Conservation (phyloP, 2,888 invertebrate genomes). For the Pecten maximus region DNA sequence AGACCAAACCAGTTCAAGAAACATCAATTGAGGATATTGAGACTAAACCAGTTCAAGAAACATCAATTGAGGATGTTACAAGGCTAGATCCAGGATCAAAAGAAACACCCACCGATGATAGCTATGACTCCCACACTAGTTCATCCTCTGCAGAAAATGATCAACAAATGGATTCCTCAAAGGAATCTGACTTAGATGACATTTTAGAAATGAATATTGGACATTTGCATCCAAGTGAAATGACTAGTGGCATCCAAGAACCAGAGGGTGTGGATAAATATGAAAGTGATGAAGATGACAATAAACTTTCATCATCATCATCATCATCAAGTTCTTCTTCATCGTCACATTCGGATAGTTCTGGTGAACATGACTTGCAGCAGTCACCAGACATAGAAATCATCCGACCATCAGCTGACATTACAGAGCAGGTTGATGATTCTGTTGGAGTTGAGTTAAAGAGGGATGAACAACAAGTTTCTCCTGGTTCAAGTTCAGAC, state of each 20-base stretch:
- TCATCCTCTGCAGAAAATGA: constrained; percentile 51
- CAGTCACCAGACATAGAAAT: not conserved
- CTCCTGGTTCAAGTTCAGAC: not conserved
- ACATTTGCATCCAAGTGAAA: constrained; percentile 10
- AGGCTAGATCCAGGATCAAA: constrained; percentile 28
- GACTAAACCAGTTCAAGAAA: constrained; percentile 84
- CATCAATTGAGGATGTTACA: constrained; percentile 43
- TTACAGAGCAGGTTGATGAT: not conserved
- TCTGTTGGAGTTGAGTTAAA: not conserved
- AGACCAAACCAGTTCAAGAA: constrained; percentile 22
- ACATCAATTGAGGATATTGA: constrained; percentile 62
- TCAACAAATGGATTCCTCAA: constrained; percentile 48
- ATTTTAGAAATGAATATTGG: not conserved
- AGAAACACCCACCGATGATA: constrained; percentile 40
- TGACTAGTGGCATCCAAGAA: not conserved
- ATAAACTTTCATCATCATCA: not conserved
- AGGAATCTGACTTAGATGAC: constrained; percentile 44
- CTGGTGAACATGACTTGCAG: not conserved
- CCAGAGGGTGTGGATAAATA: not conserved
- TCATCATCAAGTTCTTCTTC: not conserved
- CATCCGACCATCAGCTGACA: not conserved
- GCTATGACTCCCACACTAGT: constrained; percentile 80
- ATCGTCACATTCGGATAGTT: not conserved
- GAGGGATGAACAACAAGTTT: not conserved
- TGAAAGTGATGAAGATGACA: not conserved